A percentile compares a stretch with the other conserved stretches of the same genome.
These are phyloP conservation scores for Tetragonula clypearis DNA, from an alignment of 1,140 invertebrate species.

Conservation along the genomic window DNA sequence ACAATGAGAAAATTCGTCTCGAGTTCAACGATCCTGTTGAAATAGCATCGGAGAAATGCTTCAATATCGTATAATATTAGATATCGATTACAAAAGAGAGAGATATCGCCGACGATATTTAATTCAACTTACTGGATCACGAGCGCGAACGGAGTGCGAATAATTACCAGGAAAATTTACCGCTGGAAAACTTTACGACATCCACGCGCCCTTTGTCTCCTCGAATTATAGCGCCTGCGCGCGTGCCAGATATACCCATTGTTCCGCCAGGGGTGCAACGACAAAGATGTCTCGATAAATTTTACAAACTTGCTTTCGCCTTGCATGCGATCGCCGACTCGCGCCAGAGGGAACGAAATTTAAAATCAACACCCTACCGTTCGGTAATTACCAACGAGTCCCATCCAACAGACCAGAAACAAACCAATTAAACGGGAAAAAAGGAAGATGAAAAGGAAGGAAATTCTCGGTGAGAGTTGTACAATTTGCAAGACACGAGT, in stretches of 20 bases:
- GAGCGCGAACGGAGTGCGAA: not conserved
- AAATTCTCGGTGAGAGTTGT: not conserved
- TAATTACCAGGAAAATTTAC: slow-evolving; percentile 16
- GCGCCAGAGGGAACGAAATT: not conserved
- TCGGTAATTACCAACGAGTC: not conserved
- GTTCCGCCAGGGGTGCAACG: slow-evolving; percentile 21
- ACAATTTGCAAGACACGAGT: slow-evolving; percentile 4
- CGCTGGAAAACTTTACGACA: slow-evolving; percentile 19
- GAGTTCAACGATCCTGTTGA: too few relatives aligned
- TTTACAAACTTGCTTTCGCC: slow-evolving; percentile 20
- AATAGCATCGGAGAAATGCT: too few relatives aligned
- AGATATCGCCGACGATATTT: not conserved
- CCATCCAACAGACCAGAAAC: not conserved
- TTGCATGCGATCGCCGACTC: not conserved
- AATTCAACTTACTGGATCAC: not conserved
- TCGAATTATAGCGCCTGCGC: slow-evolving; percentile 33
- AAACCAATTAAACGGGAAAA: not conserved
- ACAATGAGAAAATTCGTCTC: too few relatives aligned
- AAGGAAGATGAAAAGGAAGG: not conserved
- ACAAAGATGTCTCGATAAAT: slow-evolving; percentile 27
- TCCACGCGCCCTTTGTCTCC: slow-evolving; percentile 4
- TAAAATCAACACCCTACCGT: not conserved
- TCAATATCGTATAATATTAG: too few relatives aligned
- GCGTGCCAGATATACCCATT: slow-evolving; percentile 14
- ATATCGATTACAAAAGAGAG: too few relatives aligned